These are phyloP conservation scores for Gymnothorax reevesii DNA, from an alignment of 2,797 vertebrate genomes.

Conservation along the genomic window DNA sequence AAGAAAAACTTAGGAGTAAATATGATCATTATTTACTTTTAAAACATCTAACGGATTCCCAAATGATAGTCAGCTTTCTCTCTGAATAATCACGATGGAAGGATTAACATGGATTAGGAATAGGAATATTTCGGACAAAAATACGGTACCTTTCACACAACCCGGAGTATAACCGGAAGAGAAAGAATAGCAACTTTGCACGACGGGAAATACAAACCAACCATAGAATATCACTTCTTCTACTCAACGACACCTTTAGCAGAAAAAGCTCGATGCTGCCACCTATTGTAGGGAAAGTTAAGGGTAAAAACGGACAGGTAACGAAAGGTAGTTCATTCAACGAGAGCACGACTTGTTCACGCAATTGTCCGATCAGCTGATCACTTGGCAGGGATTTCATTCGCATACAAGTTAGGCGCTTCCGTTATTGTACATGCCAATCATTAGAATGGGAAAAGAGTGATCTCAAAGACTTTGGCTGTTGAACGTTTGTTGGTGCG, in stretches of 20 bases:
- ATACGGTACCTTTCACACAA: constrained; percentile 58
- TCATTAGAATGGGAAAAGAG: no score
- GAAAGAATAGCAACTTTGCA: not conserved
- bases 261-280: not conserved
- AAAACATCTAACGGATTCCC: not conserved
- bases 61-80: not conserved
- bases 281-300: not conserved
- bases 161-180: constrained; percentile 75
- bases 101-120: constrained; percentile 66
- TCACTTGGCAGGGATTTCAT: no score
- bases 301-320: not conserved
- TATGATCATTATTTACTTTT: not conserved
- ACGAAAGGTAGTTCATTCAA: no score
- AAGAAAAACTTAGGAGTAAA: not conserved
- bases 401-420: no score
- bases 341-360: no score
- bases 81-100: not conserved
- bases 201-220: constrained; percentile 52
- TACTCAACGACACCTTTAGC: not conserved
- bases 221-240: not conserved
- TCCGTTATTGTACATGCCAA: no score
- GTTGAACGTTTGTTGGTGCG: no score
- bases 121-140: rapidly evolving
- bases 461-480: no score
- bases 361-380: no score